Base-by-base conservation (phyloP, 2,797 vertebrate genomes). In the Sphenodon punctatus region DNA sequence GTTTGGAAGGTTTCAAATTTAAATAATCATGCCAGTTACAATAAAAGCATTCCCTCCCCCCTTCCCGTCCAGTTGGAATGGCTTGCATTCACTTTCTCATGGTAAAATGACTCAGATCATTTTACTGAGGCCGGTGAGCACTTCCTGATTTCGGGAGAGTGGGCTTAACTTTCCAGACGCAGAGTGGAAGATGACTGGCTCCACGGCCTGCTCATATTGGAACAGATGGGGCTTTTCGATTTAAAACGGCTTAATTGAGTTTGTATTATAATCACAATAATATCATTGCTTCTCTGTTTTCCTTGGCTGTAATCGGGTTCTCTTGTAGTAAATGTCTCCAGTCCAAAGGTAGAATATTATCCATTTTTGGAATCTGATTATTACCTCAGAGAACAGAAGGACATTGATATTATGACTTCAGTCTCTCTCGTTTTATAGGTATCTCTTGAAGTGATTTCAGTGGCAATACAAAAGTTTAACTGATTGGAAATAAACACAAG, bases 331-430 rank as follows among this genome's bases (percentile, higher is more conserved):
- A 55, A 64, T 78, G 79, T 83, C 30, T n/a, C n/a, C 10, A 72
- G 87, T 64, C 75, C 25, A 73, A 51, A 81, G 68, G 73, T 70
- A 73, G 78, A 61, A 34, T 7, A 27, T 74, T 39, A 67, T 82
- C 78, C 84, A 69, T 76, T 16, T 79, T 83, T 75, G 48, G 73
- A 58, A 22, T 86, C 58, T n/a, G 71, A 74, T 65, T 90, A 89
- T 81, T 67, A 68, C 49, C 53, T 79, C 53, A 23, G 1, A 43
- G 60, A 43, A 58, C 61, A 64, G 79, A 81, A 71, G 72, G 79
- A 10, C 3, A 1, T 36, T 46, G 66, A 7, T 64, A 4, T 56
- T 86, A 20, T 39, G 15, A 30, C 22, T 14, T 88, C 67, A 88
- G 42, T 88, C 51, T 88, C n/a, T n/a, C 20, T 36, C 36, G 73